Base-by-base conservation (phyloP, 2,113 vertebrate species). In the Pangasianodon gigas region DNA sequence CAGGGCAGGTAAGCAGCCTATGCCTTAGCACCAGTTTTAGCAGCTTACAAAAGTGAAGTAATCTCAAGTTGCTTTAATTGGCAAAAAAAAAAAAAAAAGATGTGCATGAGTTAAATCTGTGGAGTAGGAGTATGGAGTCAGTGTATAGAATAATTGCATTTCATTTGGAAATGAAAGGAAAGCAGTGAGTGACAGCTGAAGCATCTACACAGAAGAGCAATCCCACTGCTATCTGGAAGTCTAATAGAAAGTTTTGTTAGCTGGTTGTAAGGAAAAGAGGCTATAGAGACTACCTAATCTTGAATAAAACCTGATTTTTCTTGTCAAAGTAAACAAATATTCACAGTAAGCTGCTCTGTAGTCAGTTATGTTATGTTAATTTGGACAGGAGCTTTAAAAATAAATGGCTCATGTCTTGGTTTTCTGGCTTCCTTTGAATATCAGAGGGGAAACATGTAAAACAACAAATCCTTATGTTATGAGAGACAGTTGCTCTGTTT, bases 1-100 rank as follows among this genome's bases (percentile, higher is more conserved):
- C 98, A 99, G 96, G 98, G 98, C 46, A 96, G 98, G 98, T 99
- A 91, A 98, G 98, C 90, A 46, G 26, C 7, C 26, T 56, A 19
- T 16, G 37, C 44, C 37, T 16, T 0, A 16, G 82, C 11, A 26
- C 60, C 83, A 13, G 48, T 24, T 60, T 54, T 75, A 44, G 14
- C 37, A 84, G 48, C 5, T 62, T 65, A 32, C 32, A 46, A 82
- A 65, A 58, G 13, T 29, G 2, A 44, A 74, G 44, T 41, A 44
- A 21, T 26, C n/a, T 60, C 67, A 26, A 26, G 44, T 58, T 44
- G 71, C 19, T 86, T 51, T 29, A 69, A 32, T 56, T 46, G n/a
- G 48, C 24, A 24, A 52, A 51, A 51, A 16, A 13, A 32, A 13
- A 32, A 56, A 54, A 54, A 16, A 16, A 37, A 4, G 6, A 32